Conservation (phyloP, 2,797 vertebrate genomes). For the Erethizon dorsatum region DNA sequence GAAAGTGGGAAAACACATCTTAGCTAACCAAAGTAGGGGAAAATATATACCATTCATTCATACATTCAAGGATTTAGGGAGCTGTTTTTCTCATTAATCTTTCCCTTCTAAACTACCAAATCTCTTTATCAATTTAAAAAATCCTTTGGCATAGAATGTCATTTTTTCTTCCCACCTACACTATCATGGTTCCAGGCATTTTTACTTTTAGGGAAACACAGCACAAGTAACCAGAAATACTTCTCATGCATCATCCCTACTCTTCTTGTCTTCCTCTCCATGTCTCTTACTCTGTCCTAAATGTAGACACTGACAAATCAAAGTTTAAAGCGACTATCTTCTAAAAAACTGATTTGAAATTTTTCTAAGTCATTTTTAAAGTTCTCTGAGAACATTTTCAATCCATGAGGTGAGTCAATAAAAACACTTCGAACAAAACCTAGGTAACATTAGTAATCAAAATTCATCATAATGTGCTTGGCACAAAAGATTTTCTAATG, state of each 20-base stretch:
- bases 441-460: conserved; percentile 69
- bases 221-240: neutral
- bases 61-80: neutral
- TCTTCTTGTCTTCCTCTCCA: neutral
- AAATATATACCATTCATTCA: neutral
- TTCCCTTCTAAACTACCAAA: conserved; percentile 39
- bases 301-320: neutral
- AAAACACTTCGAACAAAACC: conserved; percentile 43
- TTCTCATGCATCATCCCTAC: neutral
- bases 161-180: neutral
- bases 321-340: conserved; percentile 16
- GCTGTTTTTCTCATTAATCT: neutral
- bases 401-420: conserved; percentile 70
- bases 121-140: conserved; percentile 1
- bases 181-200: neutral
- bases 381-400: conserved; percentile 56
- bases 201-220: neutral
- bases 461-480: conserved; percentile 65
- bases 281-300: neutral
- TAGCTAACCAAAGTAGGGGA: neutral
- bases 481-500: conserved; percentile 76
- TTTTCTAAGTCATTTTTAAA: conserved; percentile 54
- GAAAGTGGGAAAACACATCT: neutral
- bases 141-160: neutral
- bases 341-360: conserved; percentile 50